Conservation (phyloP, 2,888 invertebrate genomes). For the Agriopis marginaria region DNA sequence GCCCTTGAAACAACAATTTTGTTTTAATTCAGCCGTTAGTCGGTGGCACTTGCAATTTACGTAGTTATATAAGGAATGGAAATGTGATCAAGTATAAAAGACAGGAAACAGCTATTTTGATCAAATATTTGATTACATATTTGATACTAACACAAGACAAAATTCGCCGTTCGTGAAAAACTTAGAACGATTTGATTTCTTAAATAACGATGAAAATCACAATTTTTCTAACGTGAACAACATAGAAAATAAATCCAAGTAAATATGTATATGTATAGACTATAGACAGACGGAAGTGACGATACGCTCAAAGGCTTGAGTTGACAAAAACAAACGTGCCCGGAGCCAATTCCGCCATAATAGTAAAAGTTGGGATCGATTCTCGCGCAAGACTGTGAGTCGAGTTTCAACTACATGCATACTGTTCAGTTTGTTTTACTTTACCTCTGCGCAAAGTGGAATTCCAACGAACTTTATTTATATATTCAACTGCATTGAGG, state of each 20-base stretch:
- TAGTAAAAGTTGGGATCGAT: conserved; percentile 75
- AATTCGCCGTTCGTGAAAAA: too few species aligned
- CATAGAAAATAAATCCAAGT: conserved; percentile 3
- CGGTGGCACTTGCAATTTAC: too few species aligned
- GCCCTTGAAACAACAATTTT: too few species aligned
- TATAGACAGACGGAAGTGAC: conserved; percentile 29
- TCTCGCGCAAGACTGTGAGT: conserved; percentile 50
- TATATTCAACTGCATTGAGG: too few species aligned
- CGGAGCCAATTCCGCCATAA: conserved; percentile 64
- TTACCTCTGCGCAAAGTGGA: conserved; percentile 3
- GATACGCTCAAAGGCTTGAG: conserved; percentile 51
- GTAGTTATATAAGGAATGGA: too few species aligned
- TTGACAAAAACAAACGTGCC: conserved; percentile 61
- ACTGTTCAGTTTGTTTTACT: conserved; percentile 32
- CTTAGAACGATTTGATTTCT: neutral
- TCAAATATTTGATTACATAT: too few species aligned
- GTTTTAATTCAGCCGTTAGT: too few species aligned
- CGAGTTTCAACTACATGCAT: conserved; percentile 44
- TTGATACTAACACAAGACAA: too few species aligned
- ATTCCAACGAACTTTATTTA: neutral
- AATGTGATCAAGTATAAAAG: too few species aligned
- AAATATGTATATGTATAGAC: conserved; percentile 14
- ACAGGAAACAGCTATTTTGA: too few species aligned
- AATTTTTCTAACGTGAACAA: neutral
- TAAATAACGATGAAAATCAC: neutral